phyloP scores from a whole-genome alignment of 1,140 invertebrate species.

The Caenorhabditis inopinata region DNA sequence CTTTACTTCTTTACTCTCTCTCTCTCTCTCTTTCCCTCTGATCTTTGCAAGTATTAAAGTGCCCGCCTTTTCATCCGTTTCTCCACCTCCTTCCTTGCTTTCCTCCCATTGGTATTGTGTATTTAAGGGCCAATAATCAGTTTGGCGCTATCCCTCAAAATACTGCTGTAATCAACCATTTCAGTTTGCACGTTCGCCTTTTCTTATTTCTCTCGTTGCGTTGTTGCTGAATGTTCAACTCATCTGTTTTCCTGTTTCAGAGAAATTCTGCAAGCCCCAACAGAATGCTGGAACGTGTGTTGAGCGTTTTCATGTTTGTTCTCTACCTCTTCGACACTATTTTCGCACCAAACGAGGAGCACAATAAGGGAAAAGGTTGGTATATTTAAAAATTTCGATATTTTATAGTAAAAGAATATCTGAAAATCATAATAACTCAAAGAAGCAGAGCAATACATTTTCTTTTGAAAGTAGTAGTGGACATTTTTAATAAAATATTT shows the following conservation, averaged over 20 bases:
- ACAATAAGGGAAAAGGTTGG: constrained; percentile 39
- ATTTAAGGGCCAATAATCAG: not conserved
- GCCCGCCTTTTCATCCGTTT: not conserved
- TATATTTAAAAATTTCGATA: not conserved
- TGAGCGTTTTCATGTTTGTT: constrained; percentile 37
- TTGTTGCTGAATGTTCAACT: no score
- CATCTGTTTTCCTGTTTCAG: no score
- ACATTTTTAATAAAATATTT: no score
- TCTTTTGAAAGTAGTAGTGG: no score
- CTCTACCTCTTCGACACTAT: constrained; percentile 37
- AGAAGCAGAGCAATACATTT: no score
- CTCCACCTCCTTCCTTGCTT: not conserved
- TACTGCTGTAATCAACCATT: no score
- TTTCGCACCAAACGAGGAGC: constrained; percentile 21
- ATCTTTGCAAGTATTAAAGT: constrained; percentile 1
- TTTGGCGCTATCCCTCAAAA: not conserved
- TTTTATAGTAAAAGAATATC: no score
- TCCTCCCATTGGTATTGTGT: not conserved
- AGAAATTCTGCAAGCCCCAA: not conserved
- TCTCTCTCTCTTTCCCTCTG: not conserved
- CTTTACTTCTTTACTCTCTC: not conserved
- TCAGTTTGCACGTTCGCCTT: no score
- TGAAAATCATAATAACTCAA: no score
- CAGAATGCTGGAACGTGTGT: constrained; percentile 36
- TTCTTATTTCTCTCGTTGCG: not conserved